phyloP scores from a whole-genome alignment of 2,888 invertebrate species.

The Scrobipalpa costella region DNA sequence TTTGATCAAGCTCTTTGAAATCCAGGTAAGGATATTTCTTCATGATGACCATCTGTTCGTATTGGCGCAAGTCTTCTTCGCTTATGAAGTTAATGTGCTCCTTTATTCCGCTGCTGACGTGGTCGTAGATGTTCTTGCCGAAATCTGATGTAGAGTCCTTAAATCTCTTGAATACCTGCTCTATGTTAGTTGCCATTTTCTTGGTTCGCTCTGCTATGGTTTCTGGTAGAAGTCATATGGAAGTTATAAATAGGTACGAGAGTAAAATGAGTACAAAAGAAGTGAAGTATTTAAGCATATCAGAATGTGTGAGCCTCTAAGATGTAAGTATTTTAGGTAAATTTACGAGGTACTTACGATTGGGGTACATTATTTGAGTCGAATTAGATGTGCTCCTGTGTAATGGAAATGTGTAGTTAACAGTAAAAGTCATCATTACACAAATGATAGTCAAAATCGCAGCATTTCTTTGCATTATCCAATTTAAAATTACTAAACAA shows the following conservation, averaged over 20 bases:
- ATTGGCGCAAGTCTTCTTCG: slow-evolving; percentile 61
- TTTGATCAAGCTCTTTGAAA: slow-evolving; percentile 61
- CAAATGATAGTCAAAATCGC: slow-evolving; percentile 49
- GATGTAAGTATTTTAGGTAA: neutral
- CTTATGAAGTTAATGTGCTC: slow-evolving; percentile 45
- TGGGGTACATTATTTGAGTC: neutral
- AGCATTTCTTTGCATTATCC: slow-evolving; percentile 54
- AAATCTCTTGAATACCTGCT: slow-evolving; percentile 46
- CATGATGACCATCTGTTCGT: slow-evolving; percentile 69
- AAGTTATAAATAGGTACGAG: no score
- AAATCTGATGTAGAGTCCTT: slow-evolving; percentile 50
- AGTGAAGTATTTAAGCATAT: no score
- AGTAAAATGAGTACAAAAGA: no score
- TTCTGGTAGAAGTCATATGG: slow-evolving; percentile 28
- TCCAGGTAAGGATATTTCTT: slow-evolving; percentile 74
- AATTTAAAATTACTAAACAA: slow-evolving; percentile 16
- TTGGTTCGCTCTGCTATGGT: slow-evolving; percentile 45
- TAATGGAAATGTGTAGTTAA: slow-evolving; percentile 65
- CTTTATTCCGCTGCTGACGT: slow-evolving; percentile 39
- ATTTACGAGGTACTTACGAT: slow-evolving; percentile 14
- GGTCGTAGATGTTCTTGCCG: slow-evolving; percentile 41
- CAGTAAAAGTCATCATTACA: slow-evolving; percentile 57
- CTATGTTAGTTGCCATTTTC: slow-evolving; percentile 48
- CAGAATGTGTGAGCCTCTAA: no score
- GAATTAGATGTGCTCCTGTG: slow-evolving; percentile 40